Evolutionary conservation across 2,113 vertebrate genomes (phyloP), one percentile per base, ranked within the genome.

Genomic region (Sarotherodon lohbergeri): DNA sequence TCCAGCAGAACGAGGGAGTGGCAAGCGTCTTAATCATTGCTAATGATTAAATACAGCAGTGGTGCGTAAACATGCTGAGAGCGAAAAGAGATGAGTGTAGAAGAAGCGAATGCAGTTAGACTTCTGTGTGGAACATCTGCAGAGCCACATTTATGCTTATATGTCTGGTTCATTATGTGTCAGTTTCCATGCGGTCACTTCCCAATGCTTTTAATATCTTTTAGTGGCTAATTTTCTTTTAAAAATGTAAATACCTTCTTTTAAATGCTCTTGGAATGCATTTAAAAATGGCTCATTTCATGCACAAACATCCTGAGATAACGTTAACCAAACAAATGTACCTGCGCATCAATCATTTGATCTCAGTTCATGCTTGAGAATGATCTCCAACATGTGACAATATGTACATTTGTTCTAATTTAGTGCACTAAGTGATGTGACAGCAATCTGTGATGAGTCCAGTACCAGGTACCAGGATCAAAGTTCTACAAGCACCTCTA

Each of bases 1-100:
- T 3, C 66, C 36, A 24, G 66, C 36, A 9, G 36, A 43, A 71
- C 0, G 12, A 71, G 36, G 36, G 11, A 41, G 36, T 0, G 12
- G 12, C 36, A 24, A 22, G 7, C 1, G 2, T 71, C 36, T 43
- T 24, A 71, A 43, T 43, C 12, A 41, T 24, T 19, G 13, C 6
- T 68, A 68, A 68, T 0, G n/a, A 71, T 43, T 71, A 71, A 43
- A 71, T 43, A 71, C 36, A 71, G 7, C 39, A 71, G 36, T 24
- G 36, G 66, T 43, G 36, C 43, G 13, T 0, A 46, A 46, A 46
- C 39, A 73, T 24, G 13, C 68, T 17, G 66, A 73, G 39, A 46
- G 39, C 46, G 7, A 73, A 43, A 27, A 46, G 39, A 71, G 66
- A 14, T 6, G n/a, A 43, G 39, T 43, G 66, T 43, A 71, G 36